Evolutionary conservation across 2,113 vertebrate species (phyloP).

Genomic region (Burhinus oedicnemus): DNA sequence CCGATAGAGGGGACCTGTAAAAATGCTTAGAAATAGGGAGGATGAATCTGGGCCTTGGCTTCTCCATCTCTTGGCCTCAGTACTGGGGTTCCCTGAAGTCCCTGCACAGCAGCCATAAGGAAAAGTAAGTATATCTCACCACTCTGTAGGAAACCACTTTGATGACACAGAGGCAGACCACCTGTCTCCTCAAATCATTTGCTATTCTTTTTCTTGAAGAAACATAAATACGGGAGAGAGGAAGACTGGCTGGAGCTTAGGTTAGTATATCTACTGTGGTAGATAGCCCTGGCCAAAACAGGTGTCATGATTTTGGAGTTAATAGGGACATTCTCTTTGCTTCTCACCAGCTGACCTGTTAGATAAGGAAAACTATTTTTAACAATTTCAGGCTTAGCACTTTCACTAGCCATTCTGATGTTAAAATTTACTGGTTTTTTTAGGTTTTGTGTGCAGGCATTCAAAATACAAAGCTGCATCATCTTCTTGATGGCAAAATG

Average conservation of each 20-base stretch:
- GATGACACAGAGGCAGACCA: not conserved
- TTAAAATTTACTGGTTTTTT: not conserved
- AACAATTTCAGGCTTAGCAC: not conserved
- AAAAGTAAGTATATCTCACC: not conserved
- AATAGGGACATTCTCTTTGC: not conserved
- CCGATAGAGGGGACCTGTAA: not conserved
- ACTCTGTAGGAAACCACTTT: not conserved
- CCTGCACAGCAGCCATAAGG: not conserved
- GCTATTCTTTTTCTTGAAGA: not conserved
- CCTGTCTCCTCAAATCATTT: not conserved
- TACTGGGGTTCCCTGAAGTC: not conserved
- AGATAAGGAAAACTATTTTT: not conserved
- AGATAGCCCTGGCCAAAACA: not conserved
- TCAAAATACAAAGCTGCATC: not conserved
- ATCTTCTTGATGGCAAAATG: not conserved
- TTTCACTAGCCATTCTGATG: not conserved
- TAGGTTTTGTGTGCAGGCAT: not conserved
- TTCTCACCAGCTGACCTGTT: not conserved
- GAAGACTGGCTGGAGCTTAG: not conserved
- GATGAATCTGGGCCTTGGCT: not conserved
- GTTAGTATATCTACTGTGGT: not conserved
- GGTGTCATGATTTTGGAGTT: not conserved
- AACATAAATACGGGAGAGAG: not conserved
- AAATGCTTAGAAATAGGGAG: not conserved
- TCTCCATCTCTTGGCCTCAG: not conserved